phyloP scores from a whole-genome alignment of 2,888 invertebrate species.

The Epistrophella euchroma region DNA sequence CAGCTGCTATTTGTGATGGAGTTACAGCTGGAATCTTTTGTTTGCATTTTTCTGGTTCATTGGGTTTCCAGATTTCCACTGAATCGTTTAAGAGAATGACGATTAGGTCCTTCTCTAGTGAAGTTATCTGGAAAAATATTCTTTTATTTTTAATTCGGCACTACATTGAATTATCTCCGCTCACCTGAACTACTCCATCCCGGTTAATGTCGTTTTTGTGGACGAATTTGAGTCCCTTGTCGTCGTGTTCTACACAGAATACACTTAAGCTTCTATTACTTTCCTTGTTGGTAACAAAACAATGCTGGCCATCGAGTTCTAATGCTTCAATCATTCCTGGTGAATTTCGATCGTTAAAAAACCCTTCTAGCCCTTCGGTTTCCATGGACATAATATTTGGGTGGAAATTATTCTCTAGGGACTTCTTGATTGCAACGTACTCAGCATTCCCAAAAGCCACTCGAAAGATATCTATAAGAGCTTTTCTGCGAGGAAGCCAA shows the following conservation, averaged over 20 bases:
- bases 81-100: constrained; percentile 72
- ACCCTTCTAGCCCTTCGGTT: constrained; percentile 65
- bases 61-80: constrained; percentile 78
- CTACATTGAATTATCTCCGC: not conserved
- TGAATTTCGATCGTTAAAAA: constrained; percentile 53
- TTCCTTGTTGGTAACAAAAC: constrained; percentile 61
- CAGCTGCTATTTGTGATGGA: constrained; percentile 77
- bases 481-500: constrained; percentile 75
- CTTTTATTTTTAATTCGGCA: not conserved
- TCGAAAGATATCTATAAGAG: constrained; percentile 73
- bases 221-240: constrained; percentile 46
- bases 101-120: constrained; percentile 61
- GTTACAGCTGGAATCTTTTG: constrained; percentile 75
- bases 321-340: constrained; percentile 59
- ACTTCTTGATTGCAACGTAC: constrained; percentile 73
- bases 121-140: constrained; percentile 71
- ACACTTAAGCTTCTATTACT: constrained; percentile 28
- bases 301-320: constrained; percentile 64
- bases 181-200: constrained; percentile 77
- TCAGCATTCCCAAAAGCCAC: constrained; percentile 70
- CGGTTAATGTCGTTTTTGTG: constrained; percentile 50
- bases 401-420: constrained; percentile 43
- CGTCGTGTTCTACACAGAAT: constrained; percentile 62
- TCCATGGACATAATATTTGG: constrained; percentile 68
- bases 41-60: constrained; percentile 46